phyloP scores from a whole-genome alignment of 2,113 vertebrate species.

The Dipodomys spectabilis region DNA sequence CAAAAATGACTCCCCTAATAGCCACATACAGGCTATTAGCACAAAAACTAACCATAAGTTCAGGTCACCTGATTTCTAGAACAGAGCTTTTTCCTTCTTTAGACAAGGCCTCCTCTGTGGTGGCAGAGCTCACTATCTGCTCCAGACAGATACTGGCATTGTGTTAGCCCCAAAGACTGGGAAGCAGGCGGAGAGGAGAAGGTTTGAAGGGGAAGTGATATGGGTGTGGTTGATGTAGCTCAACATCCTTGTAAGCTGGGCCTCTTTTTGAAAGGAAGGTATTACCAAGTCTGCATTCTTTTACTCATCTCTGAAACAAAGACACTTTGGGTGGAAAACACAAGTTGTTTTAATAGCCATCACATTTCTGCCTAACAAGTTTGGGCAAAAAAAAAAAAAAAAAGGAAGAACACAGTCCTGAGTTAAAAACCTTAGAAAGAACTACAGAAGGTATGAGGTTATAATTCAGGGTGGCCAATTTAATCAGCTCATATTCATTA shows the following conservation, averaged over 20 bases:
- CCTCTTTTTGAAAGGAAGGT: neutral
- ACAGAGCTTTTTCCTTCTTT: constrained; percentile 55
- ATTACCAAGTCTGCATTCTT: constrained; percentile 59
- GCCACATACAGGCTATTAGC: constrained; percentile 63
- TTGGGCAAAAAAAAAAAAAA: constrained; percentile 70
- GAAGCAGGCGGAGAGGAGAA: constrained; percentile 73
- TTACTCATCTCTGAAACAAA: constrained; percentile 63
- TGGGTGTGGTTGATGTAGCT: constrained; percentile 64
- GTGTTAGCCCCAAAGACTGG: constrained; percentile 48
- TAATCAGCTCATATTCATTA: constrained; percentile 82
- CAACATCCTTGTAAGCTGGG: constrained; percentile 42
- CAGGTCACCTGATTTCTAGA: constrained; percentile 52
- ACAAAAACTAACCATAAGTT: constrained; percentile 43
- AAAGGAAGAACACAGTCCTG: constrained; percentile 62
- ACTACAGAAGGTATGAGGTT: constrained; percentile 76
- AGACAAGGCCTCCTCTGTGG: constrained; percentile 77
- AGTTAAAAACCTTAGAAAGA: constrained; percentile 66
- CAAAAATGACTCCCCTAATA: constrained; percentile 45
- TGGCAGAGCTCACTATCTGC: constrained; percentile 54
- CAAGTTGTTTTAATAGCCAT: constrained; percentile 45
- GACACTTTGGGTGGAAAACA: constrained; percentile 55
- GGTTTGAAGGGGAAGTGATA: constrained; percentile 58
- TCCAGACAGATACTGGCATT: constrained; percentile 74
- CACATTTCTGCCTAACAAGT: constrained; percentile 73
- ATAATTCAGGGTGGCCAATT: constrained; percentile 83